Percentiles rank a stretch among this genome's conserved stretches.
These are phyloP conservation scores for Drosophila sechellia DNA, from an alignment of 1,140 invertebrate genomes.

Conservation along the genomic window DNA sequence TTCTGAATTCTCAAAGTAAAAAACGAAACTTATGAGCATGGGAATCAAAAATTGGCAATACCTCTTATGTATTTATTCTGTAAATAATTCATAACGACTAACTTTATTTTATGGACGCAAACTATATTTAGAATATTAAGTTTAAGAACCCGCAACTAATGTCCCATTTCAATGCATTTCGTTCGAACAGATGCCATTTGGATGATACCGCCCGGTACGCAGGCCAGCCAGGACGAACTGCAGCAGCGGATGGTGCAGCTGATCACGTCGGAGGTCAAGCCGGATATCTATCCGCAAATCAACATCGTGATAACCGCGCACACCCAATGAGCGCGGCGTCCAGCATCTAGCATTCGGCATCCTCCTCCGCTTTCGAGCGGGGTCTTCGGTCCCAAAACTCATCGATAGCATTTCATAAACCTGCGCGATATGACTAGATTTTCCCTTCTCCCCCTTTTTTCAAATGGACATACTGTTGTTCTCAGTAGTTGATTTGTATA, in stretches of 20 bases:
- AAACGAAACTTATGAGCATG: background rate
- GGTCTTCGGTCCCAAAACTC: constrained; percentile 29
- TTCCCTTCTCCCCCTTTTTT: background rate
- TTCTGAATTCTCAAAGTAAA: too few species aligned
- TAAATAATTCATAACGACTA: too few species aligned
- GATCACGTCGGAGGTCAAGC: constrained; percentile 70
- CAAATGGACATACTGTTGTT: constrained; percentile 15
- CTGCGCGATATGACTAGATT: constrained; percentile 28
- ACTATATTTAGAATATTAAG: background rate
- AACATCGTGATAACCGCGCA: constrained; percentile 84
- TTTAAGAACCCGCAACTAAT: background rate
- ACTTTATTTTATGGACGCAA: too few species aligned
- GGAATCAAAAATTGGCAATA: background rate
- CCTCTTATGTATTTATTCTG: too few species aligned
- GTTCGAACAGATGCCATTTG: constrained; percentile 63
- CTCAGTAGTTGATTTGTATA: constrained; percentile 24
- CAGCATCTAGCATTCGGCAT: constrained; percentile 1
- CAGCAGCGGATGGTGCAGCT: constrained; percentile 81
- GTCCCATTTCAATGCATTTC: background rate
- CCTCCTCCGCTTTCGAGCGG: constrained; percentile 19
- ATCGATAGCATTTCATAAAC: constrained; percentile 36
- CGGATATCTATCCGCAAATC: constrained; percentile 81
- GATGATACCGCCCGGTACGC: constrained; percentile 78
- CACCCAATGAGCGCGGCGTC: constrained; percentile 66
- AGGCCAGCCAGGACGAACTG: constrained; percentile 76